Base-by-base conservation (phyloP, 2,797 vertebrate species). In the Myotis daubentonii region DNA sequence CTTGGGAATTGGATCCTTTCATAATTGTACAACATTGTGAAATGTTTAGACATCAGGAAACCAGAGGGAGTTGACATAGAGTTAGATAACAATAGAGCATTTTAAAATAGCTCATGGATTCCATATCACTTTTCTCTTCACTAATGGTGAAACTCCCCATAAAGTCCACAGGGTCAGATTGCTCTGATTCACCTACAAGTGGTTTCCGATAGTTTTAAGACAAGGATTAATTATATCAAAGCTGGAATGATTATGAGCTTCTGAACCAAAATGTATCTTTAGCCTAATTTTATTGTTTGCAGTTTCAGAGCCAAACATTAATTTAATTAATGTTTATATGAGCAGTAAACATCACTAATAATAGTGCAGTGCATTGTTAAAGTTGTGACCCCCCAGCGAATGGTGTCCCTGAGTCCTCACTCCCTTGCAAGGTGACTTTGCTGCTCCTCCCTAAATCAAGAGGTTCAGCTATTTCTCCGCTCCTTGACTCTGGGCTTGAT, bases 31-130 rank as follows among this genome's bases (percentile, higher is more conserved):
- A 82, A 23, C 30, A 55, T 17, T 41, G 51, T 85, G 85, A 85
- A 85, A 83, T 80, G 68, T 78, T 91, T 76, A 94, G 79, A 80
- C 51, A 30, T 49, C 78, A 93, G 78, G 38, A 72, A 93, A 68
- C 41, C 44, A 44, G 80, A 62, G 71, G 83, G 36, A 81, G 15
- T 28, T 76, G 72, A 71, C 84, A 25, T 10, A 70, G n/a, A 44
- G 87, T 89, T 81, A 81, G 8, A 75, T 80, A 92, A 85, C 62
- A 87, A 84, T 9, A 72, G 76, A 30, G 23, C 36, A n/a, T 85
- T 94, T 94, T 15, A 82, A 93, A 89, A 62, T 33, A 81, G 87
- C 57, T 66, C 36, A 71, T 51, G 66, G 57, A 55, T 71, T 79
- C 65, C 17, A 0, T 12, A 12, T 78, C 62, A 12, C 33, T 70